A percentile compares a stretch with the other conserved stretches of the same genome.
Conservation (phyloP, 2,113 vertebrate genomes). For the Eubucco bourcierii region DNA sequence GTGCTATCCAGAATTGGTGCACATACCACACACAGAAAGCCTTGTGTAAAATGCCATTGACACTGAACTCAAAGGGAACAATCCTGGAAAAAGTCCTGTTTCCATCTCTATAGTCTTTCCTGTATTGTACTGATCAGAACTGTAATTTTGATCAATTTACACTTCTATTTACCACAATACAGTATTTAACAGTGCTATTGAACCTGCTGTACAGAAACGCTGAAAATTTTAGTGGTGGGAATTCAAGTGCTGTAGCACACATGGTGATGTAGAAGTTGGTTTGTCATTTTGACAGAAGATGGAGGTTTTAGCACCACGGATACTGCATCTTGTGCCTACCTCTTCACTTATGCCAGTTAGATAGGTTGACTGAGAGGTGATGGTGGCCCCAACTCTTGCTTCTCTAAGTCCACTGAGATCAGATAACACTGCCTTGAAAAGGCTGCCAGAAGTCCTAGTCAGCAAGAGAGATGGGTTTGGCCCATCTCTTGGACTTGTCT, state of each 20-base stretch:
- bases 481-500: background rate
- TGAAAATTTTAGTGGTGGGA: background rate
- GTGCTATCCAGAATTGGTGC: background rate
- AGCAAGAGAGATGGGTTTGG: background rate
- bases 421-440: background rate
- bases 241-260: background rate
- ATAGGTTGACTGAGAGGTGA: rapidly evolving
- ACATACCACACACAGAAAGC: background rate
- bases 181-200: background rate
- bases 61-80: background rate
- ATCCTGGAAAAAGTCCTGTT: background rate
- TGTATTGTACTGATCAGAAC: background rate
- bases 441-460: background rate
- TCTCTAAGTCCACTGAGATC: background rate
- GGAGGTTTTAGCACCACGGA: background rate
- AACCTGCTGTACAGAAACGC: background rate
- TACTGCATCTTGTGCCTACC: background rate
- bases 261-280: background rate
- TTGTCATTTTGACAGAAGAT: background rate
- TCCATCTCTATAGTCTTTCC: background rate
- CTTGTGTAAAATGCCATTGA: background rate
- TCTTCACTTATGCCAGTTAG: background rate
- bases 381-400: background rate
- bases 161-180: background rate
- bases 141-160: background rate